Evolutionary conservation across 2,888 invertebrate genomes (phyloP).

Genomic region (Ypsolopha scabrella): DNA sequence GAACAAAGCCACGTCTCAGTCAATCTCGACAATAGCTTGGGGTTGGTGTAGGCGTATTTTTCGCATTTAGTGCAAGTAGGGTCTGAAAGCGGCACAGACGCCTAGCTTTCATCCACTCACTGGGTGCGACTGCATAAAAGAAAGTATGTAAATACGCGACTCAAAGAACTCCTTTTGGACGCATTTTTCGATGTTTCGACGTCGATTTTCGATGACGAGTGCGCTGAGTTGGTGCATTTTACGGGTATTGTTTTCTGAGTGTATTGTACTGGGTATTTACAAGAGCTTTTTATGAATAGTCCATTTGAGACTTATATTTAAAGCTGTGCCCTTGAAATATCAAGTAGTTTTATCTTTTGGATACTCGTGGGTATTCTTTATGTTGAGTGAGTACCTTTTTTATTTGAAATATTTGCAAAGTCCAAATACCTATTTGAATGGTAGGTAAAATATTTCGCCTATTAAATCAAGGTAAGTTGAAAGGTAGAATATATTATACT

Average conservation of each 20-base stretch:
- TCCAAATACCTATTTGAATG: no score
- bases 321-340: no score
- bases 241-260: slow-evolving; percentile 50
- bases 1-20: slow-evolving; percentile 47
- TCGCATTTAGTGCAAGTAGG: slow-evolving; percentile 53
- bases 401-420: no score
- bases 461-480: no score
- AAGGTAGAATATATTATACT: no score
- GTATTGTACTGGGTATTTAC: slow-evolving; percentile 1
- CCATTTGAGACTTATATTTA: no score
- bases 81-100: slow-evolving; percentile 43
- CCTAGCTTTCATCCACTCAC: slow-evolving; percentile 62
- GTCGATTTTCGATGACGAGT: slow-evolving; percentile 64
- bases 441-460: no score
- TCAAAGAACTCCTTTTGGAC: slow-evolving; percentile 31
- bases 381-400: no score
- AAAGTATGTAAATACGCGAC: slow-evolving; percentile 32
- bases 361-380: no score
- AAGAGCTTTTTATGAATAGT: no score
- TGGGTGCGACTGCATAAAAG: slow-evolving; percentile 49
- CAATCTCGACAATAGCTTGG: slow-evolving; percentile 54
- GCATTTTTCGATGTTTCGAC: slow-evolving; percentile 49
- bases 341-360: no score
- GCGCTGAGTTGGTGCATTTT: slow-evolving; percentile 48
- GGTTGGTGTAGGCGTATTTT: slow-evolving; percentile 47